phyloP scores from a whole-genome alignment of 2,113 vertebrate genomes.

The Felis chaus region DNA sequence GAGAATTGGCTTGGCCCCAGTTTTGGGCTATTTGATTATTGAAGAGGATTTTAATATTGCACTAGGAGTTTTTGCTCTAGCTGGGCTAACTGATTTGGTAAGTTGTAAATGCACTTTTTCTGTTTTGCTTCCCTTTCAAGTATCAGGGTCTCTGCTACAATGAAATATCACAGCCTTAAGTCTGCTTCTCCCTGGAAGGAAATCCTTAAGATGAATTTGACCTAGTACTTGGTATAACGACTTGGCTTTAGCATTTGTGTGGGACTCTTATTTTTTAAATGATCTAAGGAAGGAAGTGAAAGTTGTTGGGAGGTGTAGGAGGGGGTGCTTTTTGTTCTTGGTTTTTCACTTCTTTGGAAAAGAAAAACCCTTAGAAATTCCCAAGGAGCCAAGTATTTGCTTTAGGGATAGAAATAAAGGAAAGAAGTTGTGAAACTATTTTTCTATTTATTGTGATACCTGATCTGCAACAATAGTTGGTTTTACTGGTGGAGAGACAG shows the following conservation, averaged over 20 bases:
- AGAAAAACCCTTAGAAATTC: constrained; percentile 22
- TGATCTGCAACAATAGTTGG: not conserved
- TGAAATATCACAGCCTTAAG: not conserved
- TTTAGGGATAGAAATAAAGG: constrained; percentile 3
- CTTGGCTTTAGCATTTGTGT: not conserved
- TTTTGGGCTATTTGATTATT: constrained; percentile 94
- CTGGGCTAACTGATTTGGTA: constrained; percentile 97
- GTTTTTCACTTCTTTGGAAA: constrained; percentile 15
- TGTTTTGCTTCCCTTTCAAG: not conserved
- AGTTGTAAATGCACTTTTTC: constrained; percentile 47
- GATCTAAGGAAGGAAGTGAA: not conserved
- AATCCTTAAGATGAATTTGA: not conserved
- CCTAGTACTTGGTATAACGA: not conserved
- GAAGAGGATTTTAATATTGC: constrained; percentile 94
- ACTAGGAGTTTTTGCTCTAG: constrained; percentile 93
- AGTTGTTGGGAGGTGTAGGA: not conserved
- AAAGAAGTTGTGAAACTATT: not conserved
- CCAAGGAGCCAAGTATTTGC: not conserved
- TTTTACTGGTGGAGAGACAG: not conserved
- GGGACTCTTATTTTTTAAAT: not conserved
- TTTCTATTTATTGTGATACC: not conserved
- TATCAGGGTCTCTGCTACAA: not conserved
- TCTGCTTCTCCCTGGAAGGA: constrained; percentile 10
- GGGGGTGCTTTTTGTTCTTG: not conserved
- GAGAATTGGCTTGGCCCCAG: constrained; percentile 93